Evolutionary conservation across 92 coral and sea anemone genomes (phyloP), one percentile per base, ranked within the genome.

Genomic region (Epizoanthus stellaris): DNA sequence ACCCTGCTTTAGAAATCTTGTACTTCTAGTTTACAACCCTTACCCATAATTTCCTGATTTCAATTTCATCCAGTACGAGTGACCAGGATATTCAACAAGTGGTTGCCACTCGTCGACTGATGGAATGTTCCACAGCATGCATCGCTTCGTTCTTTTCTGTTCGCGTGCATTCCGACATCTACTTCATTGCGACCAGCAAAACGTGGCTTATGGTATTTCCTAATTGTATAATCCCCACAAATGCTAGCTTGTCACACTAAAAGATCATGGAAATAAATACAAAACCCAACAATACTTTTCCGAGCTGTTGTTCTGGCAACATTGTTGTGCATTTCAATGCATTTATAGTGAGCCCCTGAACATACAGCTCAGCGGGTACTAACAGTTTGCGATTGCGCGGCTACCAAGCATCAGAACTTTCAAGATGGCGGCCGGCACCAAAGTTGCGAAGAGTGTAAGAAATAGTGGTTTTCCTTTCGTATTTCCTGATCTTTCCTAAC

Each of bases 391-490:
- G 12, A 52, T 13, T 52, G 87, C 67, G 76, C 56, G 87, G 87
- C 67, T 54, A 72, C 90, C 36, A 64, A 87, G 88, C 61, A 38
- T 15, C 16, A 36, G 47, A 42, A 68, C 15, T 25, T 43, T 45
- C 87, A 89, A 93, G 84, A 93, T 93, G 97, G 97, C 97, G 91
- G 84, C 94, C 16, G 9, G 90, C 84, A 63, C 85, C 82, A 63
- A 93, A 84, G 95, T 94, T 89, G 85, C 72, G 83, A 79, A 80
- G 88, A 81, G 70, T 52, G 80, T 65, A 30, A 56, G 60, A 23
- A 80, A 85, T 61, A 11, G 6, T 65, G 8, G 30, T 3, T 63
- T 70, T 89, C 70, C 36, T 11, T 38, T 79, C 16, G 34, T 19
- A 13, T 11, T 3, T 4, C 10, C 17, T 19, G 6, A 69, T 13